Base-by-base conservation (phyloP, 2,888 invertebrate genomes). In the Epistrophe eligans region DNA sequence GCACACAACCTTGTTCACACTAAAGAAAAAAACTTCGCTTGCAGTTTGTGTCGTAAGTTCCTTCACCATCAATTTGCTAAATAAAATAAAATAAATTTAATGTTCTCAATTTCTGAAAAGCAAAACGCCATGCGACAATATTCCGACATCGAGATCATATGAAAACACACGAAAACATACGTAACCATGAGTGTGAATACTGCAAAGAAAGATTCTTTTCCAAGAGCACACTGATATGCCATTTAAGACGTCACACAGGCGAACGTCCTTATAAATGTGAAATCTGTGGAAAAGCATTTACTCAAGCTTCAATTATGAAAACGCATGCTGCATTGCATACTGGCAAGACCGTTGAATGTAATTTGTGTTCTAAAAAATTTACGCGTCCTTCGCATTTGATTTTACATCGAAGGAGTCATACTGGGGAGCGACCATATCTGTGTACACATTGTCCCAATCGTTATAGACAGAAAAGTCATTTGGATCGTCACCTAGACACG, bases 381-480 rank as follows among this genome's bases (percentile, higher is more conserved):
- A 89, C 90, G 62, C 90, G 90, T 9, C 83, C 88, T 8, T 90
- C 90, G 1, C 89, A 90, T 62, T 67, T 90, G 19, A 89, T 89
- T 77, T 64, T 89, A 0, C 90, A 90, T 81, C 66, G 84, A 67
- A 84, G 90, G 11, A 80, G 84, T 13, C 90, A 90, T 70, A 89
- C 89, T 3, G 90, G 90, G 17, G 84, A 89, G 43, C 77, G 89
- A 13, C 90, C 90, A 13, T 90, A 90, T 60, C 67, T 82, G 13
- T 90, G 90, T 35, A 48, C 81, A 19, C 17, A 89, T 4, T 90
- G 90, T 64, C 77, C 89, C 1, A 87, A 83, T 24, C 79, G 88
- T 10, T 90, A 90, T 77, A 89, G 88, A 64, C 89, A 89, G 62
- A 89, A 89, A 67, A 89, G 89, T 3, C 90, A 90, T 40, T 83